A percentile compares a stretch with the other conserved stretches of the same genome.
phyloP scores from a whole-genome alignment of 2,888 invertebrate genomes.

The Galeopsomyia nigrocyanea region DNA sequence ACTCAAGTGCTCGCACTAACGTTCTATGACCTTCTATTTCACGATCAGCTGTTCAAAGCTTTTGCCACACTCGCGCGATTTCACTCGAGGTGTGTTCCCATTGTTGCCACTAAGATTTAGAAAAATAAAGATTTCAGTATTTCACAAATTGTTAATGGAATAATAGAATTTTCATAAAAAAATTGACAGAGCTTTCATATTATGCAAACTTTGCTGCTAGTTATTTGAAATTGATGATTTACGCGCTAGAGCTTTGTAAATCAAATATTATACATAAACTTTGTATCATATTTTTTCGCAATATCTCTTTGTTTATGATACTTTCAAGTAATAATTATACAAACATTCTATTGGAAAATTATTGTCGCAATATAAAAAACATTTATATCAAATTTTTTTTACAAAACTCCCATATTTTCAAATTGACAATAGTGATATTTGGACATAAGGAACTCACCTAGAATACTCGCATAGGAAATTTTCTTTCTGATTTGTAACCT shows the following conservation, averaged over 20 bases:
- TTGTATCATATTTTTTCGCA: not conserved
- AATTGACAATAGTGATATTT: no score
- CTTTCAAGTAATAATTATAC: not conserved
- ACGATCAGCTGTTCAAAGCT: conserved; percentile 46
- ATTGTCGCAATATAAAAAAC: no score
- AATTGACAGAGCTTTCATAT: no score
- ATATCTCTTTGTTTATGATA: not conserved
- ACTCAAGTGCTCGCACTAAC: conserved; percentile 17
- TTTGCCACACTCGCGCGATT: conserved; percentile 40
- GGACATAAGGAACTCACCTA: not conserved
- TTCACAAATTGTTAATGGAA: no score
- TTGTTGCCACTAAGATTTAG: no score
- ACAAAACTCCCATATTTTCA: no score
- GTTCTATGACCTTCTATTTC: conserved; percentile 48
- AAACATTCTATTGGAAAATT: not conserved
- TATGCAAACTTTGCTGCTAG: no score
- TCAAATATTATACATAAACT: no score
- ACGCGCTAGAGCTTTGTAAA: conserved; percentile 1
- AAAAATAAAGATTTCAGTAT: no score
- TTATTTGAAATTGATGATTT: not conserved
- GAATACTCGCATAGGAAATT: conserved; percentile 5
- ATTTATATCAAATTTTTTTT: no score
- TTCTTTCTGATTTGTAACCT: conserved; percentile 23
- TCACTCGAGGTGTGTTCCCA: conserved; percentile 22
- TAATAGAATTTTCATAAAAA: no score